Base-by-base conservation (phyloP, 2,797 vertebrate species). In the Echeneis naucrates region DNA sequence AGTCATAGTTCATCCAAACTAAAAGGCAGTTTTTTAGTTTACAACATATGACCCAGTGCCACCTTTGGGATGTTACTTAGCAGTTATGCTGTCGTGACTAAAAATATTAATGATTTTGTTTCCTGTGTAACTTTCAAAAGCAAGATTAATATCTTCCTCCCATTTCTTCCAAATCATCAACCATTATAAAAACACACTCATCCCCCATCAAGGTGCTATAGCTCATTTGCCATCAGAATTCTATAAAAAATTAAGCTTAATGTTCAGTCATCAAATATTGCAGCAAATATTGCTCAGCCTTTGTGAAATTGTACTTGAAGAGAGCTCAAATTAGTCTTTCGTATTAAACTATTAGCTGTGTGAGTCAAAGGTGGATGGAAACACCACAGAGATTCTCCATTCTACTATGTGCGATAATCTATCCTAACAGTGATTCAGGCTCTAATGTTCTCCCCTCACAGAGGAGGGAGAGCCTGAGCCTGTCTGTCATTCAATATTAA, bases 401-500 rank as follows among this genome's bases (percentile, higher is more conserved):
- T 42, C 7, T 40, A 2, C 44, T 44, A 38, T 47, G 44, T 77
- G 63, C 61, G 54, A 62, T 65, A 53, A 69, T 69, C 70, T 16
- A 33, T 60, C 33, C 70, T 51, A 80, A 59, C 77, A 78, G 80
- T 92, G 91, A 91, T 78, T 87, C 87, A 82, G 84, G 73, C 85
- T 89, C 80, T 81, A 82, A 76, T 84, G 80, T 91, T 89, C 56
- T 62, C 52, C 53, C 57, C 16, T 61, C 70, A 77, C 57, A 82
- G 71, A 80, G 60, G 33, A 85, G 60, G 52, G 75, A 80, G 75
- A 94, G 93, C 89, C 71, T 1, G 87, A 94, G 73, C 81, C 87
- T 51, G 51, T 48, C 62, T 77, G 82, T 92, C 79, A 87, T 92
- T 88, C 83, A 88, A 91, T 92, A 92, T 92, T 81, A 89, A 94